phyloP scores from a whole-genome alignment of 2,888 invertebrate species.

The Pterobdella sp. region DNA sequence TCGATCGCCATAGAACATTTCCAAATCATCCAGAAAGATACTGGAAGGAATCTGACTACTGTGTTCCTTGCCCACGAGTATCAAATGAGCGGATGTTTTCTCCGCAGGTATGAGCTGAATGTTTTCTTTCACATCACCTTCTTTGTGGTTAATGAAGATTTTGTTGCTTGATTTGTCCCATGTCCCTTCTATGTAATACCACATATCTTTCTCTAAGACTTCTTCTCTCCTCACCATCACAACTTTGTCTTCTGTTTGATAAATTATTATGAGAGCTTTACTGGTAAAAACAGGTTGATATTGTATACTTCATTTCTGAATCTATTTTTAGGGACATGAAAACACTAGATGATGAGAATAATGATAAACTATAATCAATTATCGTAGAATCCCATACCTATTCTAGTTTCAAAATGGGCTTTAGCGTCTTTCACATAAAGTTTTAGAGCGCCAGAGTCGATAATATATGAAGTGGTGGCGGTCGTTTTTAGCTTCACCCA shows the following conservation, averaged over 20 bases:
- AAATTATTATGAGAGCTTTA: too few relatives aligned
- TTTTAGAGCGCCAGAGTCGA: slow-evolving; percentile 41
- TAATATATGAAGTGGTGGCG: slow-evolving; percentile 39
- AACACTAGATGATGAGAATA: neutral
- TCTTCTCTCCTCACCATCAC: slow-evolving; percentile 34
- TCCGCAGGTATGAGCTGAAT: too few relatives aligned
- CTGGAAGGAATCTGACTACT: neutral
- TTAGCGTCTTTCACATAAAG: slow-evolving; percentile 38
- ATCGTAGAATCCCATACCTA: slow-evolving; percentile 35
- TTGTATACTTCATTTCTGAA: too few relatives aligned
- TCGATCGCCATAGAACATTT: slow-evolving; percentile 28
- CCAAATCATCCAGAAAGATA: slow-evolving; percentile 24
- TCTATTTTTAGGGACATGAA: neutral
- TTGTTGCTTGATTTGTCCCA: slow-evolving; percentile 41
- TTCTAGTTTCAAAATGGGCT: slow-evolving; percentile 40
- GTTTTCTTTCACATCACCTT: slow-evolving; percentile 33
- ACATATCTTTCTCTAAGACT: slow-evolving; percentile 39
- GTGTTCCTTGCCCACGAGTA: neutral
- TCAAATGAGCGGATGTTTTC: too few relatives aligned
- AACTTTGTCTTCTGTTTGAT: neutral
- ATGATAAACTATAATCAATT: neutral
- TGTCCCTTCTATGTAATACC: slow-evolving; percentile 48
- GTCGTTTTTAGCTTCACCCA: slow-evolving; percentile 41
- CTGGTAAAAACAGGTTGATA: too few relatives aligned
- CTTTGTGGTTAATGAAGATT: slow-evolving; percentile 42